phyloP scores from a whole-genome alignment of 2,797 vertebrate species.

The Gallinago nigripennis region DNA sequence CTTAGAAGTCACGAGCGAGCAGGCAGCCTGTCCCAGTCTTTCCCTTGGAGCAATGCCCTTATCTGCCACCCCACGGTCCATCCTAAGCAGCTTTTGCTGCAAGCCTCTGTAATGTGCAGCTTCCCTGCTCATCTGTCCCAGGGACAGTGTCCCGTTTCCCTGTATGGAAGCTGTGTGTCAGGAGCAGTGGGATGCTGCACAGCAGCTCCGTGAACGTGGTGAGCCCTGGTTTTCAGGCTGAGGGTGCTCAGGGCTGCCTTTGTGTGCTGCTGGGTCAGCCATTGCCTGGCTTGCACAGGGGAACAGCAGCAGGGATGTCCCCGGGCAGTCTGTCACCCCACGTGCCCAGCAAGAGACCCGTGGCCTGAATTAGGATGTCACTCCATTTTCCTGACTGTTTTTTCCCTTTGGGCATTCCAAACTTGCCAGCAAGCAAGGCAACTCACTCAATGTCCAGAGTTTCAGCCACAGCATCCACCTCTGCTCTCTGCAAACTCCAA shows the following conservation, averaged over 20 bases:
- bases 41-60: not conserved
- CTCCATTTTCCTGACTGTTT: not conserved
- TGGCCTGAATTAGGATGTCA: not conserved
- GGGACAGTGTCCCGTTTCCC: not conserved
- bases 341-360: not conserved
- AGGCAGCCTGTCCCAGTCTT: not conserved
- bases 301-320: not conserved
- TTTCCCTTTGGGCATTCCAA: not conserved
- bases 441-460: not conserved
- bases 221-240: not conserved
- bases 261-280: not conserved
- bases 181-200: not conserved
- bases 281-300: not conserved
- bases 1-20: not conserved
- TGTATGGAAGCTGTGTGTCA: rapidly evolving
- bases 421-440: not conserved
- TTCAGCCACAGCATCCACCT: not conserved
- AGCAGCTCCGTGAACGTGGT: rapidly evolving
- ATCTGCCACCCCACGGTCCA: not conserved
- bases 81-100: not conserved
- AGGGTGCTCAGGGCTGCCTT: not conserved
- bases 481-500: not conserved
- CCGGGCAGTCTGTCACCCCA: not conserved
- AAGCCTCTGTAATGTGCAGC: not conserved
- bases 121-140: not conserved